Conservation (phyloP, 2,113 vertebrate species). For the Leucosticte australis region DNA sequence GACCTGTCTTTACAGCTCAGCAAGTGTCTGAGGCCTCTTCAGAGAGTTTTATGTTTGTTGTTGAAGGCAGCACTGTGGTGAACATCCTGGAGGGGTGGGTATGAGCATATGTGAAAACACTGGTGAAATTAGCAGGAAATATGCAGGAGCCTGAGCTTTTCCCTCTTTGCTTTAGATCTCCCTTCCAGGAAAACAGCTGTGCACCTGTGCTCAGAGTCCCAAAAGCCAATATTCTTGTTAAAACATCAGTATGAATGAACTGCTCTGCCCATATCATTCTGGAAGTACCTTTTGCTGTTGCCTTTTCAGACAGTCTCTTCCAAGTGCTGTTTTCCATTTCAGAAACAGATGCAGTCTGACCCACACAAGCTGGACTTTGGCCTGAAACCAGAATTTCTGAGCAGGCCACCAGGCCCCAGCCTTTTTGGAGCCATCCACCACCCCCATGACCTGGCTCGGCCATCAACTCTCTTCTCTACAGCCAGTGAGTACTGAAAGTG, state of each 20-base stretch:
- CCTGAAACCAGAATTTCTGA: constrained; percentile 94
- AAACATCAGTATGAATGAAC: not conserved
- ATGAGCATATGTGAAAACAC: not conserved
- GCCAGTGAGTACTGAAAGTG: constrained; percentile 82
- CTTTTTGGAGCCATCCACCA: constrained; percentile 95
- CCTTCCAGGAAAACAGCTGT: not conserved
- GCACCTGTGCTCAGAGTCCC: rapidly evolving
- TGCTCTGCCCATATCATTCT: not conserved
- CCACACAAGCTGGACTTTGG: constrained; percentile 98
- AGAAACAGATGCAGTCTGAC: constrained; percentile 99
- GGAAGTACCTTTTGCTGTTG: not conserved
- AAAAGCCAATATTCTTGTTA: not conserved
- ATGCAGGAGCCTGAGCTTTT: not conserved
- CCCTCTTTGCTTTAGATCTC: not conserved
- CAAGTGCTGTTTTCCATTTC: constrained; percentile 44
- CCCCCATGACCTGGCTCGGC: constrained; percentile 91
- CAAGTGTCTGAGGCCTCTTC: not conserved
- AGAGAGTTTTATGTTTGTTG: not conserved
- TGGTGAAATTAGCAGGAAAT: not conserved
- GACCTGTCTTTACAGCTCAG: not conserved
- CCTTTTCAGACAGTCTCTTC: not conserved
- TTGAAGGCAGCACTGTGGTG: not conserved
- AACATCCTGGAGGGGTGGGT: not conserved
- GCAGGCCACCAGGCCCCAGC: constrained; percentile 91
- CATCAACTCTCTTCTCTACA: constrained; percentile 93